Evolutionary conservation across 2,113 vertebrate genomes (phyloP), one percentile per base, ranked within the genome.

Genomic region (Gracilinanus agilis): DNA sequence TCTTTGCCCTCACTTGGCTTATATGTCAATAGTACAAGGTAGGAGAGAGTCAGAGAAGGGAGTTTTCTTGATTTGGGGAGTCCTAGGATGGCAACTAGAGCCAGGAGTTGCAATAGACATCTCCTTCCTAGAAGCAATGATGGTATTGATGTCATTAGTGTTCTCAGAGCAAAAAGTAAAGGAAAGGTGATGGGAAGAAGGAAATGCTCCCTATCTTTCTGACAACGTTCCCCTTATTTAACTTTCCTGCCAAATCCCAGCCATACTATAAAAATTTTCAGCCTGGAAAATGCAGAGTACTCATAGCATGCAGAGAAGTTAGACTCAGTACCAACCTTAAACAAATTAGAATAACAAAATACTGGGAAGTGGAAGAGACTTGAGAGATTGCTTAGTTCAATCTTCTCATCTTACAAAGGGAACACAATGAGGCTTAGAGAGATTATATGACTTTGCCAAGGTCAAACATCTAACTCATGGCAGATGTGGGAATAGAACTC

Each of bases 191-290:
- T 7, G 19, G 19, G n/a, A 83, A 40, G 67, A 83, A 40, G 7
- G 34, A 16, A n/a, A 40, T 23, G 19, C 19, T 83, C 5, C 94
- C 75, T 91, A 93, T 54, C 88, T 23, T 12, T 92, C 40, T 88
- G 92, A 93, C 24, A 94, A 34, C 61, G 6, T 93, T 96, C 90
- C 94, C 9, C 88, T 93, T 53, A 90, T 53, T 90, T 67, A 94
- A 56, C 3, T 94, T 53, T 94, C 19, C n/a, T 94, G 89, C 11
- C 94, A 91, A 49, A 94, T 90, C 13, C 29, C 92, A 92, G 23
- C 44, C 29, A 95, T 93, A 55, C 27, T 44, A 93, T 40, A 90
- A 0, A 88, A 24, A 94, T 94, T 92, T 96, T 94, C 58, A 95
- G 34, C 89, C 67, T 75, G 21, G 61, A 19, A 67, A 67, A 67